phyloP scores from a whole-genome alignment of 2,113 vertebrate genomes.

The Acrocephalus kingi region DNA sequence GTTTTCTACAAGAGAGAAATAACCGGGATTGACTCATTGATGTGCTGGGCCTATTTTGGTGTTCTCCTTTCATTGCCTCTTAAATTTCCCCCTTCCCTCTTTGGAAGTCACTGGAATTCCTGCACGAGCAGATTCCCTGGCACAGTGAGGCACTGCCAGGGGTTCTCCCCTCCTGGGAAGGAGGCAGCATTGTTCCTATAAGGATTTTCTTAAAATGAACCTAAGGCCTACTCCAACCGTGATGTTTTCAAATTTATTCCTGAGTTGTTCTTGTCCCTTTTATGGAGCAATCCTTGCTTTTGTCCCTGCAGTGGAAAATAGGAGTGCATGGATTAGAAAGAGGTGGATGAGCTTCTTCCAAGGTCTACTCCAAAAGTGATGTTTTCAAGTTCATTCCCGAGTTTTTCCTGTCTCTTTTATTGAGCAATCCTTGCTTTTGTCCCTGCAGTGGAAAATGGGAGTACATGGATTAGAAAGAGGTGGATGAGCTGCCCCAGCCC shows the following conservation, averaged over 20 bases:
- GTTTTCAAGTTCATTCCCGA: background rate
- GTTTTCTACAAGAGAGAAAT: background rate
- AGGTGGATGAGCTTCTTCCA: background rate
- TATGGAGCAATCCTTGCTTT: background rate
- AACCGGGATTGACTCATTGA: background rate
- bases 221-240: background rate
- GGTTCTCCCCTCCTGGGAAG: background rate
- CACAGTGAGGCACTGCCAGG: background rate
- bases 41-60: background rate
- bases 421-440: background rate
- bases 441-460: background rate
- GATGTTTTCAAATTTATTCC: background rate
- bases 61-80: background rate
- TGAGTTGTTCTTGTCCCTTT: background rate
- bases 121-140: background rate
- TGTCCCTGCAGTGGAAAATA: background rate
- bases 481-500: background rate
- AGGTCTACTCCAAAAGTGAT: no score
- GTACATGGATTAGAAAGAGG: fast-evolving
- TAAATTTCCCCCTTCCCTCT: background rate
- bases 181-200: fast-evolving
- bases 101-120: background rate
- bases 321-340: background rate
- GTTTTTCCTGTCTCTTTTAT: background rate
- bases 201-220: background rate